Percentiles rank a stretch among this genome's conserved stretches.
phyloP scores from a whole-genome alignment of 2,888 invertebrate genomes.

The Pyrochroa serraticornis region DNA sequence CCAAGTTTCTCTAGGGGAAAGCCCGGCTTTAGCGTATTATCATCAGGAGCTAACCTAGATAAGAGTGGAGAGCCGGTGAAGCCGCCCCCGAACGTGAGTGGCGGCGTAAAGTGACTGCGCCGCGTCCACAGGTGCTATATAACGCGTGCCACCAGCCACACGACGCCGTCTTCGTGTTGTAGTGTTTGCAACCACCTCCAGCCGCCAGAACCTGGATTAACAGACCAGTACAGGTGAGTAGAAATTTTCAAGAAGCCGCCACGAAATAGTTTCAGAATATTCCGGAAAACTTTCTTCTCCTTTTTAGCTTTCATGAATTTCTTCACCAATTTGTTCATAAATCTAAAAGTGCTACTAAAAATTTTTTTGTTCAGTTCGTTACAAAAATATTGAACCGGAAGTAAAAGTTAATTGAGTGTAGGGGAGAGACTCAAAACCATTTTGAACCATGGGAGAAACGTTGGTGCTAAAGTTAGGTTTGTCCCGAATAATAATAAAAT shows the following conservation, averaged over 20 bases:
- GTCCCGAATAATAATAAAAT: too few species aligned
- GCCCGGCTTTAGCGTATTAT: slow-evolving; percentile 16
- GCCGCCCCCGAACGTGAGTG: slow-evolving; percentile 34
- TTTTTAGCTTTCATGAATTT: too few species aligned
- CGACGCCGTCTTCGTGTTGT: slow-evolving; percentile 35
- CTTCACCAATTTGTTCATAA: too few species aligned
- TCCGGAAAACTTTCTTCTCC: too few species aligned
- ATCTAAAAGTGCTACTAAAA: too few species aligned
- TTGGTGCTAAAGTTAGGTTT: not conserved
- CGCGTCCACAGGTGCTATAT: slow-evolving; percentile 39
- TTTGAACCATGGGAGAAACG: not conserved
- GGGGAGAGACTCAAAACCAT: not conserved
- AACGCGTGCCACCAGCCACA: slow-evolving; percentile 32
- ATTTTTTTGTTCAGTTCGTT: too few species aligned
- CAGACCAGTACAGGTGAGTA: slow-evolving; percentile 32
- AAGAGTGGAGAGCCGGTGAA: slow-evolving; percentile 1
- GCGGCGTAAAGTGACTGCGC: slow-evolving; percentile 35
- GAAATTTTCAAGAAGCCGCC: not conserved
- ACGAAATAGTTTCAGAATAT: not conserved
- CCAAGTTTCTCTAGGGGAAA: slow-evolving; percentile 3
- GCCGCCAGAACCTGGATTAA: slow-evolving; percentile 32
- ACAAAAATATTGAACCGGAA: too few species aligned
- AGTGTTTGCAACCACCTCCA: slow-evolving; percentile 34
- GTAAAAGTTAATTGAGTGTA: not conserved
- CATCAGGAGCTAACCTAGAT: slow-evolving; percentile 15